Evolutionary conservation across 2,113 vertebrate genomes (phyloP).

Genomic region (Columba livia): DNA sequence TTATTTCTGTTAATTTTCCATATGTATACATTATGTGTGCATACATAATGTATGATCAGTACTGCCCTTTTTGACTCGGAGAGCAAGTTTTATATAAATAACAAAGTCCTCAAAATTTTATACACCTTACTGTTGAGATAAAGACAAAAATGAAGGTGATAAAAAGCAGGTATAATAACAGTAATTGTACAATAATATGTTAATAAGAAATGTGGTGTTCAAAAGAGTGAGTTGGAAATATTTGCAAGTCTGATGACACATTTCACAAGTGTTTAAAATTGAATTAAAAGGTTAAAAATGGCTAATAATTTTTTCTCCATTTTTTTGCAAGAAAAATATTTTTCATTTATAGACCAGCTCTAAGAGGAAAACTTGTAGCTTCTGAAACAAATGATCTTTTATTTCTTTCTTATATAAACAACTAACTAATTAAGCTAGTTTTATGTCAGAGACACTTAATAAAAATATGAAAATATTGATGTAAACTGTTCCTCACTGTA

Average conservation of each 20-base stretch:
- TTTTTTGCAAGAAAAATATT: neutral
- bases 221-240: neutral
- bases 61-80: neutral
- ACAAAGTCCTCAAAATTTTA: neutral
- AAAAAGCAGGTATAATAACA: neutral
- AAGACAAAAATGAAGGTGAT: neutral
- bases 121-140: neutral
- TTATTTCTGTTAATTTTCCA: neutral
- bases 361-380: neutral
- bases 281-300: neutral
- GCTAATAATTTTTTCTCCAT: neutral
- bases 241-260: neutral
- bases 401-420: neutral
- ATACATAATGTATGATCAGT: neutral
- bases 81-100: neutral
- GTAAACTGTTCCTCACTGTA: neutral
- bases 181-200: neutral
- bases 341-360: neutral
- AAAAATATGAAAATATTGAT: neutral
- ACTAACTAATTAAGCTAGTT: neutral
- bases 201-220: neutral
- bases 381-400: neutral
- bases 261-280: neutral
- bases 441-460: neutral
- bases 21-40: rapidly evolving